Conservation (phyloP, 2,113 vertebrate genomes). For the Tympanuchus pallidicinctus region DNA sequence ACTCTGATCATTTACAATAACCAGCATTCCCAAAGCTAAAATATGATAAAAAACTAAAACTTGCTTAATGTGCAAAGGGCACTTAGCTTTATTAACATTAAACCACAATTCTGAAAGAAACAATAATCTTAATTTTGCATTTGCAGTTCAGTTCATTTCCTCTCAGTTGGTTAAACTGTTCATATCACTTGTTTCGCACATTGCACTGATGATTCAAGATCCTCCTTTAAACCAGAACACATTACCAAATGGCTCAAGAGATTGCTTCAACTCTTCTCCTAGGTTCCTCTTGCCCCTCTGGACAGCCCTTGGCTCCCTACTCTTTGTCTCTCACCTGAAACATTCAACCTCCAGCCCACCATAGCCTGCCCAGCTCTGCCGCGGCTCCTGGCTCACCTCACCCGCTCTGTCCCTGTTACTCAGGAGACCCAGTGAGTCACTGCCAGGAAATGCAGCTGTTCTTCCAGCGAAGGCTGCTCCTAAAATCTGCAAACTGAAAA, state of each 20-base stretch:
- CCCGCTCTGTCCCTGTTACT: neutral
- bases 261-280: neutral
- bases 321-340: neutral
- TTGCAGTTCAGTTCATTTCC: neutral
- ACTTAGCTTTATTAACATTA: neutral
- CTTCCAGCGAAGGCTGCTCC: slow-evolving; percentile 48
- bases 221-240: neutral
- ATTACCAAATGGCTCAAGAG: neutral
- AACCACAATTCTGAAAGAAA: neutral
- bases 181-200: neutral
- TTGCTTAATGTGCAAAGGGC: neutral
- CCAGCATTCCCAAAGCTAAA: neutral
- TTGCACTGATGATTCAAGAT: neutral
- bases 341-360: neutral
- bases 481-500: slow-evolving; percentile 9
- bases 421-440: slow-evolving; percentile 16
- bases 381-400: neutral
- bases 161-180: neutral
- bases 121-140: neutral
- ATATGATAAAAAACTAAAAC: neutral
- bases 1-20: neutral
- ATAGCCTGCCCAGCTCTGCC: neutral
- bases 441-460: neutral
- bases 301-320: neutral
- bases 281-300: neutral